These are phyloP conservation scores for Coptotermes formosanus DNA, from an alignment of 1,140 invertebrate species.

Conservation along the genomic window DNA sequence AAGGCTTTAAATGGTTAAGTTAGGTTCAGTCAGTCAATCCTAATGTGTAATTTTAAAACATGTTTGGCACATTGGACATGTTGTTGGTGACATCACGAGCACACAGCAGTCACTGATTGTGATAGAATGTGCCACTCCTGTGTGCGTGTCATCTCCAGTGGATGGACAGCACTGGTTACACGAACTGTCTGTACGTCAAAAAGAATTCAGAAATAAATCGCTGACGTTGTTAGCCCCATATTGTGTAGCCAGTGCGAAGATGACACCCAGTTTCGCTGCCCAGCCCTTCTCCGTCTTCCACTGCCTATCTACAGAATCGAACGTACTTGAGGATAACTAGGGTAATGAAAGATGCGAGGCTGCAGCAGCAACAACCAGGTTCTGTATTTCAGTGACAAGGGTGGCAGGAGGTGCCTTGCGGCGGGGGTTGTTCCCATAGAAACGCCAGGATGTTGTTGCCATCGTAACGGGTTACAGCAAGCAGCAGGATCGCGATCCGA, in stretches of 20 bases:
- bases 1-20: too few relatives aligned
- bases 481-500: background rate
- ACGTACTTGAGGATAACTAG: background rate
- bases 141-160: too few relatives aligned
- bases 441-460: constrained; percentile 13
- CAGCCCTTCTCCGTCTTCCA: background rate
- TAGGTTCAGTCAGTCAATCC: too few relatives aligned
- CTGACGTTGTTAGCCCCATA: too few relatives aligned
- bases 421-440: constrained; percentile 2
- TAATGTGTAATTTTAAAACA: too few relatives aligned
- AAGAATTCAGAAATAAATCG: background rate
- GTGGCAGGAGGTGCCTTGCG: background rate
- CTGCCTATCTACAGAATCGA: background rate
- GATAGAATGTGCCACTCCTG: too few relatives aligned
- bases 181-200: too few relatives aligned
- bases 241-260: background rate
- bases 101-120: too few relatives aligned
- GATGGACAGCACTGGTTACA: too few relatives aligned
- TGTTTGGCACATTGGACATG: too few relatives aligned
- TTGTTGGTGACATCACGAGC: too few relatives aligned
- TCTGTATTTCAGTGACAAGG: constrained; percentile 3
- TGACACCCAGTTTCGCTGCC: background rate
- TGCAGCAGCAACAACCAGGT: background rate
- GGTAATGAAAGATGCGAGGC: background rate
- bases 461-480: background rate